Evolutionary conservation across 2,113 vertebrate genomes (phyloP), one percentile per base, ranked within the genome.

Genomic region (Pelecanoides urinatrix): DNA sequence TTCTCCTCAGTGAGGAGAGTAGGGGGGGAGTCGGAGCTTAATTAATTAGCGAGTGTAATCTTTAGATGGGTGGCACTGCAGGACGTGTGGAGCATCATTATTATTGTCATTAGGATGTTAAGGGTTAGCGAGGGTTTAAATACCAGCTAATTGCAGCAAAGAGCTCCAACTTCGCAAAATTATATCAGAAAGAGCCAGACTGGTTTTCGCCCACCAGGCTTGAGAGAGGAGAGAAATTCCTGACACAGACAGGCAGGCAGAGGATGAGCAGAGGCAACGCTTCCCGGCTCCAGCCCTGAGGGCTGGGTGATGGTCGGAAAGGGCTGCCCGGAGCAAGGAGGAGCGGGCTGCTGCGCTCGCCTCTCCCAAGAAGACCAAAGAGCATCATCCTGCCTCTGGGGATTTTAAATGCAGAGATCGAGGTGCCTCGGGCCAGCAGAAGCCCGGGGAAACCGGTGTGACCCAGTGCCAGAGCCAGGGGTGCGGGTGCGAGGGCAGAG

Each of bases 31-130:
- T 53, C 16, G 68, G 47, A 72, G 42, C 5, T 96, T 96, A 92
- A 96, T 97, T 97, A 96, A 97, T 96, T 94, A 95, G 83, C 16
- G 36, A 88, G 92, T 81, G 92, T 94, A 94, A 96, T 95, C 92
- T 92, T 52, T 15, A 91, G 91, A 58, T 65, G 95, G 40, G 55
- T 67, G 77, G 94, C 92, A 84, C 88, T 27, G 82, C 94, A 63
- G 96, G 96, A 96, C 44, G 59, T n/a, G 56, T n/a, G 45, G 86
- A 95, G 88, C 88, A n/a, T 94, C 95, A 59, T 95, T 96, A 92
- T 4, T 72, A 84, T 77, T 95, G 92, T 95, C 92, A 88, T 92
- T 88, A 94, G 73, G 72, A 78, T 49, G 88, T 52, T 59, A 84
- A 81, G 95, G 95, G 95, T 84, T 96, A 95, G 92, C 23, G 27